Conservation (phyloP, 2,113 vertebrate species). For the Cyanoderma ruficeps region DNA sequence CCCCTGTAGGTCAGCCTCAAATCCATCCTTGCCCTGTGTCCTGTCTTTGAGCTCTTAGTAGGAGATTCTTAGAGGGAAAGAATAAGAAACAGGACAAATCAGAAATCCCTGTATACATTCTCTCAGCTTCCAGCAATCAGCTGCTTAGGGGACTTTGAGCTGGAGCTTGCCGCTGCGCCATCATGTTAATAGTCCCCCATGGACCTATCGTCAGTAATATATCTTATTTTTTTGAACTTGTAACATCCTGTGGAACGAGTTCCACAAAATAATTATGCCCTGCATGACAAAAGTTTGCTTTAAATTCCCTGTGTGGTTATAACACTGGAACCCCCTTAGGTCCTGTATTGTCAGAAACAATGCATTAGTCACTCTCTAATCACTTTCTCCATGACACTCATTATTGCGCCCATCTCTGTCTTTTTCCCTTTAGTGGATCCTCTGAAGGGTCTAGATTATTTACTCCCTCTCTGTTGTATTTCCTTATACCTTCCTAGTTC, state of each 20-base stretch:
- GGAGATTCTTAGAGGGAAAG: neutral
- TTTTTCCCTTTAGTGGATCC: neutral
- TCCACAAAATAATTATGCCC: slow-evolving; percentile 64
- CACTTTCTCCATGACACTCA: slow-evolving; percentile 35
- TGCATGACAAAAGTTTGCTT: slow-evolving; percentile 53
- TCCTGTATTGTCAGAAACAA: slow-evolving; percentile 45
- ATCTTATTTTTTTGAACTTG: slow-evolving; percentile 44
- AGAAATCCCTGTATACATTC: neutral
- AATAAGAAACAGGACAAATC: neutral
- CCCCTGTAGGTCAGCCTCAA: neutral
- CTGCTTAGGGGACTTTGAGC: slow-evolving; percentile 22
- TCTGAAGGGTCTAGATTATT: slow-evolving; percentile 13
- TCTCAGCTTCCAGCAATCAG: slow-evolving; percentile 44
- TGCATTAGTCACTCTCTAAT: slow-evolving; percentile 58
- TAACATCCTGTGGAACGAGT: slow-evolving; percentile 24
- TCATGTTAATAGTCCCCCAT: slow-evolving; percentile 54
- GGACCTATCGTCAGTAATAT: slow-evolving; percentile 1
- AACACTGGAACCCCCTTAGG: slow-evolving; percentile 38
- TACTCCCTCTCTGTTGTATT: neutral
- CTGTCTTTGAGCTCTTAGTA: neutral
- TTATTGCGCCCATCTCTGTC: slow-evolving; percentile 17
- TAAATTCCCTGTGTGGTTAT: slow-evolving; percentile 8
- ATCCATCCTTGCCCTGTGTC: neutral
- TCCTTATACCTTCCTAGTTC: neutral
- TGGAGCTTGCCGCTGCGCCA: neutral